These are phyloP conservation scores for Bruchidius siliquastri DNA, from an alignment of 2,888 invertebrate species.

Conservation along the genomic window DNA sequence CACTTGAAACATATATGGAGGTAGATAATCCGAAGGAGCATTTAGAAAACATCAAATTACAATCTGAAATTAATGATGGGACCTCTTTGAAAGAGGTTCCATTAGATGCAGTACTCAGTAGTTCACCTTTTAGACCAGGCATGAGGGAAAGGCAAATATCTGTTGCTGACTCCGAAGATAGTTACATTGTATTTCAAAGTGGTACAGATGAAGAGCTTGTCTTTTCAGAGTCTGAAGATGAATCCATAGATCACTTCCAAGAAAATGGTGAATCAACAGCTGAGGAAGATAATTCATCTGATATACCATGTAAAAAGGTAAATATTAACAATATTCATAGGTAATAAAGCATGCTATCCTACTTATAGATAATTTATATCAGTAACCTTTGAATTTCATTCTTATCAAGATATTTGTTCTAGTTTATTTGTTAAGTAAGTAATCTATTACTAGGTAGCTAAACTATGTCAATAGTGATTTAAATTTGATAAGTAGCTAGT, in stretches of 20 bases:
- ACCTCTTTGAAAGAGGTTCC: not conserved
- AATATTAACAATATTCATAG: no score
- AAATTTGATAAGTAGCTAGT: no score
- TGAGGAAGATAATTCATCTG: conserved; percentile 20
- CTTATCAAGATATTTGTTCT: no score
- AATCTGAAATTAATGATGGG: conserved; percentile 14
- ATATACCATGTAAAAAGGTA: conserved; percentile 23
- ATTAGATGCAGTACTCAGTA: not conserved
- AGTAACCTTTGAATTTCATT: no score
- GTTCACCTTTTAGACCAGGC: not conserved
- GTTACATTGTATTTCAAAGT: conserved; percentile 53
- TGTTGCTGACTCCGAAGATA: conserved; percentile 46
- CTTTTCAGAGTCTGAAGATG: conserved; percentile 5
- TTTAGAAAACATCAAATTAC: conserved; percentile 3
- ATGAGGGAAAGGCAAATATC: conserved; percentile 16
- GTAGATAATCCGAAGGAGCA: not conserved
- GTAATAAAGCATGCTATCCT: not conserved
- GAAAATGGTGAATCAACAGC: conserved; percentile 14
- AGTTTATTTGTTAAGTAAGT: no score
- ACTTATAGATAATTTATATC: no score
- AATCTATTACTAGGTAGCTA: no score
- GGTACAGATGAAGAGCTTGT: conserved; percentile 30
- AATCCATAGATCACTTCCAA: conserved; percentile 16
- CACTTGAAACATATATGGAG: not conserved
- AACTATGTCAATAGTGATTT: no score